Percentiles rank a stretch among this genome's conserved stretches.
phyloP scores from a whole-genome alignment of 2,888 invertebrate genomes.

The Odontothrips loti region DNA sequence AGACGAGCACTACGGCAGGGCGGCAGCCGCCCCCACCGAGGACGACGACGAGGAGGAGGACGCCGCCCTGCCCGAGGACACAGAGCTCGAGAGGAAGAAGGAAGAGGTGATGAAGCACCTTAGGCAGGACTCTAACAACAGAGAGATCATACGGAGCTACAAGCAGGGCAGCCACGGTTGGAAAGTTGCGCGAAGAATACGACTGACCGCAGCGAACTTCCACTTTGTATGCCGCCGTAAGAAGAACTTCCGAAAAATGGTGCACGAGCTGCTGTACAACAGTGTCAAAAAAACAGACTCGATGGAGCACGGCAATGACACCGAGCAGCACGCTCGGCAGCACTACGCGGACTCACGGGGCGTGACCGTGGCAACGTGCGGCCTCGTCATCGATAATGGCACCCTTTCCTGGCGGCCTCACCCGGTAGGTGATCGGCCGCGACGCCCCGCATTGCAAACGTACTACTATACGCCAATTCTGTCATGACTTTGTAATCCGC shows the following conservation, averaged over 20 bases:
- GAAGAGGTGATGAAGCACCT: not conserved
- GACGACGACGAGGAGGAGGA: not conserved
- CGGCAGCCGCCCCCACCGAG: not conserved
- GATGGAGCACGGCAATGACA: not conserved
- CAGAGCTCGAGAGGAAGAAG: not conserved
- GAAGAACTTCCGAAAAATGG: not conserved
- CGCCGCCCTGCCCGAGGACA: not conserved
- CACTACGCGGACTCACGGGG: not conserved
- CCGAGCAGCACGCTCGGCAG: not conserved
- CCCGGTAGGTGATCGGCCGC: not conserved
- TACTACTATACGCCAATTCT: not conserved
- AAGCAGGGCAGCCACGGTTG: not conserved
- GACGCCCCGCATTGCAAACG: rapidly evolving
- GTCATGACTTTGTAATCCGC: not conserved
- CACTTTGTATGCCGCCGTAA: not conserved
- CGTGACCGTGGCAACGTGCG: not conserved
- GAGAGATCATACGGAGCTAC: not conserved
- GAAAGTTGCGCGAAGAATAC: not conserved
- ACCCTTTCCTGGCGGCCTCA: not conserved
- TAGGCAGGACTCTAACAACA: not conserved
- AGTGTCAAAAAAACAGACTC: not conserved
- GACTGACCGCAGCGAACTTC: not conserved
- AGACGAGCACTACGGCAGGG: not conserved
- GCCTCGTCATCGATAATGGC: not conserved
- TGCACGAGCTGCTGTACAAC: no score